Conservation (phyloP, 2,113 vertebrate species). For the Anthoscopus minutus region DNA sequence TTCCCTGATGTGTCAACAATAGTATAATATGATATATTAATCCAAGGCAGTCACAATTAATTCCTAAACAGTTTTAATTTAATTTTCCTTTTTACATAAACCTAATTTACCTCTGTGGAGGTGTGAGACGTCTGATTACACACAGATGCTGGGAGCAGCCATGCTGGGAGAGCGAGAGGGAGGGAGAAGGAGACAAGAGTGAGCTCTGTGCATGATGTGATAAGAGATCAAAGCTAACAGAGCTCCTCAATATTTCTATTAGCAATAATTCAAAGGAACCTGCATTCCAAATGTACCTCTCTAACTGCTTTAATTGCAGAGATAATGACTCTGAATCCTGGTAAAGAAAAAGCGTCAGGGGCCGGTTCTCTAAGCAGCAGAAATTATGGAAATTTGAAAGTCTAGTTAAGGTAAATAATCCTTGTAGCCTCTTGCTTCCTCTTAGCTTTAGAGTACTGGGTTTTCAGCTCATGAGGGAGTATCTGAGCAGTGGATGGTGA, state of each 20-base stretch:
- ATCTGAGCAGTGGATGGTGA: background rate
- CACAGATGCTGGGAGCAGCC: background rate
- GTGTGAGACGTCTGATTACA: conserved; percentile 68
- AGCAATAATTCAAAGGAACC: conserved; percentile 38
- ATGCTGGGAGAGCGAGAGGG: background rate
- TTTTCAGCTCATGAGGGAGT: background rate
- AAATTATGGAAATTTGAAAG: conserved; percentile 25
- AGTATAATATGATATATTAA: conserved; percentile 64
- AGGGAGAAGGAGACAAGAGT: background rate
- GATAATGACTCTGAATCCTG: conserved; percentile 24
- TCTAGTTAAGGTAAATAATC: background rate
- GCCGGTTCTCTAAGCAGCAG: background rate
- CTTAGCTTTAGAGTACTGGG: background rate
- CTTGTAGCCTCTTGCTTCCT: background rate
- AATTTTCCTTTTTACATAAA: conserved; percentile 72
- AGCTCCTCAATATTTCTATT: conserved; percentile 9
- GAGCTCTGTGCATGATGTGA: background rate
- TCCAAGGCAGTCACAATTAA: conserved; percentile 53
- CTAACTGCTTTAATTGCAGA: conserved; percentile 55
- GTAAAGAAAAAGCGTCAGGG: background rate
- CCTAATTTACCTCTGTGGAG: conserved; percentile 62
- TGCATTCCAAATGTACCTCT: conserved; percentile 8
- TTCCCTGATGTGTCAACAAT: conserved; percentile 20
- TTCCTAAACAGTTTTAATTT: conserved; percentile 68
- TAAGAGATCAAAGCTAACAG: conserved; percentile 63